These are phyloP conservation scores for Drosophila colorata DNA, from an alignment of 2,888 invertebrate genomes.

Conservation along the genomic window DNA sequence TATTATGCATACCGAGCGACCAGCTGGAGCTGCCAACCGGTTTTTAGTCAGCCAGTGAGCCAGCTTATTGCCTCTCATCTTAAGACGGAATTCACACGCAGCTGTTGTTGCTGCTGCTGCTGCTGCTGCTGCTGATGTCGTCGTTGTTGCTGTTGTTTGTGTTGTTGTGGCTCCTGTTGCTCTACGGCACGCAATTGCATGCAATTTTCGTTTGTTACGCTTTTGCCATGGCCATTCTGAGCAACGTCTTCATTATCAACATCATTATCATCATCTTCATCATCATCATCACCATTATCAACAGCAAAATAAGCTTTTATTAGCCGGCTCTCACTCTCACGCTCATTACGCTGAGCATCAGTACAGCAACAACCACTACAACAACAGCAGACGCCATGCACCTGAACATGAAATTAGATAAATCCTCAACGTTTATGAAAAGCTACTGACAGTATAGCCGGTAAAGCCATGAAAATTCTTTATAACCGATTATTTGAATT, in stretches of 20 bases:
- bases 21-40: slow-evolving; percentile 32
- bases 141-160: neutral
- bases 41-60: slow-evolving; percentile 9
- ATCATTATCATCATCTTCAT: neutral
- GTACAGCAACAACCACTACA: slow-evolving; percentile 3
- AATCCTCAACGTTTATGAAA: slow-evolving; percentile 36
- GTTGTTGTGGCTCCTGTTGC: slow-evolving; percentile 9
- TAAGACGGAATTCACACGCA: slow-evolving; percentile 35
- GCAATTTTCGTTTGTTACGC: slow-evolving; percentile 63
- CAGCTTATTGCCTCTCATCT: slow-evolving; percentile 12
- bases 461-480: slow-evolving; percentile 3
- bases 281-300: too few relatives aligned
- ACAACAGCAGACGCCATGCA: slow-evolving; percentile 11
- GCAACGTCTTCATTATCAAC: slow-evolving; percentile 27
- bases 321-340: slow-evolving; percentile 52
- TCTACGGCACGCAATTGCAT: slow-evolving; percentile 47
- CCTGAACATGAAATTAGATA: slow-evolving; percentile 32
- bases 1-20: slow-evolving; percentile 30
- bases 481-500: neutral
- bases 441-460: slow-evolving; percentile 1
- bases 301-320: slow-evolving; percentile 36
- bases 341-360: slow-evolving; percentile 38
- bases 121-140: slow-evolving; percentile 12
- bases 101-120: neutral
- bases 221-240: slow-evolving; percentile 40